Evolutionary conservation across 2,113 vertebrate species (phyloP), one percentile per base, ranked within the genome.

Genomic region (Pagrus major): DNA sequence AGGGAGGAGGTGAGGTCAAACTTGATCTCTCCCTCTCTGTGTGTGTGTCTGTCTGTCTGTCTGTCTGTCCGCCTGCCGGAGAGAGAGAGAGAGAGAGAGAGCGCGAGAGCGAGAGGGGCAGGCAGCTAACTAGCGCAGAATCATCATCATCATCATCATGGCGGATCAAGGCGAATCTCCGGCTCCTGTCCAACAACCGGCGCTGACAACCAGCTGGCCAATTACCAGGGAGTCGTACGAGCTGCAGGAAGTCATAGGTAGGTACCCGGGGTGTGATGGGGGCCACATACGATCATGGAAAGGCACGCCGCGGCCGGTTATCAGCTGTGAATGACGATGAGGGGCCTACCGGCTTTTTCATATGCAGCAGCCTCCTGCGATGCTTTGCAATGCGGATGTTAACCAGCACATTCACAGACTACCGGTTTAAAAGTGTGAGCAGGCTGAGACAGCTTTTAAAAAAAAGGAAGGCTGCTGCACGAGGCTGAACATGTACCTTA

Each of bases 181-280:
- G 55, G 92, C 95, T 85, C 94, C 96, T 52, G 91, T 93, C 93
- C 96, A 94, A 61, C 96, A 94, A 87, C 94, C 94, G 21, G 91
- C 90, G 84, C 90, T 89, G 86, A 89, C 94, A 58, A 75, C 92
- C 83, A 89, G 94, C 94, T 99, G 98, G 97, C 97, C 98, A 91
- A 99, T 98, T 92, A 97, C 94, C 94, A 94, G 97, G 93, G 97
- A 99, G 89, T 96, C 96, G 78, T 99, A 99, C 88, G 96, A 98
- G 93, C 96, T 98, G 87, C 97, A 98, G 95, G 97, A 98, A 96
- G 97, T 98, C 84, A 99, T 99, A 94, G 97, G 98, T 99, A 91
- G 96, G 97, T 97, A 87, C 35, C 23, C 29, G 51, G 1, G 64
- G 46, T 42, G 47, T 56, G 54, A 33, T 33, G 63, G 41, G 20